phyloP scores from a whole-genome alignment of 2,113 vertebrate genomes.

The Calyptommatus sinebrachiatus region DNA sequence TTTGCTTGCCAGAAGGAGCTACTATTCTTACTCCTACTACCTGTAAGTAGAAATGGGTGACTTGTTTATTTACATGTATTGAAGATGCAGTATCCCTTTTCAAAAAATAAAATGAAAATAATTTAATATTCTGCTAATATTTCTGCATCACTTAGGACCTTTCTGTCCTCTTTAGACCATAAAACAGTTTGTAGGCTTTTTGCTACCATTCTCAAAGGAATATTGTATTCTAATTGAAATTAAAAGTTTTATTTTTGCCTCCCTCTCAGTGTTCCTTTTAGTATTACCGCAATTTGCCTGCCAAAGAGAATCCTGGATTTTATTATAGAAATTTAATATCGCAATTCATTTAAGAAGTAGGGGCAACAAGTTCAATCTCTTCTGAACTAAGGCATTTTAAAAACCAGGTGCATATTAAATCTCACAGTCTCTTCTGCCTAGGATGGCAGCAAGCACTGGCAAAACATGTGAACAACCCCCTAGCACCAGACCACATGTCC shows the following conservation, averaged over 20 bases:
- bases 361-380: not conserved
- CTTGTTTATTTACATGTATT: conserved; percentile 80
- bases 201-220: conserved; percentile 76
- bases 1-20: conserved; percentile 99
- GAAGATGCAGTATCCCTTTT: conserved; percentile 99
- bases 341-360: conserved; percentile 21
- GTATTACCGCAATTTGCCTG: conserved; percentile 56
- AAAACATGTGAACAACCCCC: not conserved
- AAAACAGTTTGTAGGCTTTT: conserved; percentile 31
- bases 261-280: conserved; percentile 50
- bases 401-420: too few relatives aligned
- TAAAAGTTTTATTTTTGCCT: conserved; percentile 60
- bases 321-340: conserved; percentile 29
- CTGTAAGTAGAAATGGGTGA: conserved; percentile 98
- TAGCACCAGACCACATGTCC: too few relatives aligned
- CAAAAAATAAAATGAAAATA: conserved; percentile 68
- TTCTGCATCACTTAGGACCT: conserved; percentile 27
- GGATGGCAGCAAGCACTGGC: not conserved
- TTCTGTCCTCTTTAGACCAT: conserved; percentile 38
- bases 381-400: not conserved
- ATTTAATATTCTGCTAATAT: conserved; percentile 41
- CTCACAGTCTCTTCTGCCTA: not conserved
- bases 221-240: conserved; percentile 74
- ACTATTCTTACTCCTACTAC: conserved; percentile 99
- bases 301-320: conserved; percentile 39